Conservation (phyloP, 2,888 invertebrate species). For the Eristalinus aeneus region DNA sequence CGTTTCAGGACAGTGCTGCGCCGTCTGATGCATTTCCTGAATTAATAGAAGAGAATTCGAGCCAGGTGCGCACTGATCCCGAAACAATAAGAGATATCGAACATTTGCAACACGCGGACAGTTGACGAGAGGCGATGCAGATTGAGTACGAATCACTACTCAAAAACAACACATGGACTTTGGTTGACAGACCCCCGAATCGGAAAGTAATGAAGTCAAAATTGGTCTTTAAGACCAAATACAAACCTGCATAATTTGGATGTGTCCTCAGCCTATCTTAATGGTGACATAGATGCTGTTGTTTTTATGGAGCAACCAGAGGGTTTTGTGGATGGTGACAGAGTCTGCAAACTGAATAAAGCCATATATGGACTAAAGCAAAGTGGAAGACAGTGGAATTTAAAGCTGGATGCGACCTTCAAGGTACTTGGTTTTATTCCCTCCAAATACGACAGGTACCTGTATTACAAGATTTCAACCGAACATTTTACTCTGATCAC, state of each 20-base stretch:
- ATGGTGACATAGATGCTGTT: constrained; percentile 6
- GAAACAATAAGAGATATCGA: constrained; percentile 14
- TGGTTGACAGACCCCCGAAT: too few relatives aligned
- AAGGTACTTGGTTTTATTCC: constrained; percentile 4
- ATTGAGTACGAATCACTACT: too few relatives aligned
- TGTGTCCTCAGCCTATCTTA: constrained; percentile 21
- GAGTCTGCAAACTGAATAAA: constrained; percentile 20
- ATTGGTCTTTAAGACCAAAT: constrained; percentile 36
- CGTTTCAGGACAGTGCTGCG: too few relatives aligned
- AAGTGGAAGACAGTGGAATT: too few relatives aligned
- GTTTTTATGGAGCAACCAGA: constrained; percentile 35
- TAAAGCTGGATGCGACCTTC: too few relatives aligned
- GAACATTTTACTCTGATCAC: constrained; percentile 6
- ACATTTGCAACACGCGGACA: too few relatives aligned
- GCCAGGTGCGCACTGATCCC: not conserved
- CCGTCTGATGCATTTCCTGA: too few relatives aligned
- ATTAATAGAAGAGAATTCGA: too few relatives aligned
- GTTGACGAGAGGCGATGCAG: too few relatives aligned
- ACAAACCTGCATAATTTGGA: not conserved
- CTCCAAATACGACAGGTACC: constrained; percentile 25
- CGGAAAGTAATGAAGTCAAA: too few relatives aligned
- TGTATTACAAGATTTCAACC: constrained; percentile 5
- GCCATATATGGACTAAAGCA: constrained; percentile 39
- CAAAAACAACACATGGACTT: not conserved
- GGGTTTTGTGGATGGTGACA: constrained; percentile 5